phyloP scores from a whole-genome alignment of 2,113 vertebrate species.

The Seriola dumerili region DNA sequence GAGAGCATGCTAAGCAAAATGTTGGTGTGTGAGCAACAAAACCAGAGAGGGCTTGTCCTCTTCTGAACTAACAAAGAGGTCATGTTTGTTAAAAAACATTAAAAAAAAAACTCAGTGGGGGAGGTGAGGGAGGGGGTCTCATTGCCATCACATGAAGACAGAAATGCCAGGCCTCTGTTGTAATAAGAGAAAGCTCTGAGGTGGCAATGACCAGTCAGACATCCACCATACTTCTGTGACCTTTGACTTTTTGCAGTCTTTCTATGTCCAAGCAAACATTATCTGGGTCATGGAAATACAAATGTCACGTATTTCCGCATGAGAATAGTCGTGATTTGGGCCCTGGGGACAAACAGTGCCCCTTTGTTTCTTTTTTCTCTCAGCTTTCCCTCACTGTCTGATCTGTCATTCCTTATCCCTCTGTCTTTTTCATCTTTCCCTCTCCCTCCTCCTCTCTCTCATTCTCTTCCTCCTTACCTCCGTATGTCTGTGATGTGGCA shows the following conservation, averaged over 20 bases:
- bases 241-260: slow-evolving; percentile 59
- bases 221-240: slow-evolving; percentile 35
- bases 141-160: slow-evolving; percentile 28
- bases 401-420: neutral
- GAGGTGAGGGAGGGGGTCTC: neutral
- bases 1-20: slow-evolving; percentile 32
- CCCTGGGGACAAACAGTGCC: slow-evolving; percentile 25
- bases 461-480: neutral
- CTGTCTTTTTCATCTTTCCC: neutral
- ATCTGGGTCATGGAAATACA: slow-evolving; percentile 59
- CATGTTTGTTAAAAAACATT: no score
- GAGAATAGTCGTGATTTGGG: slow-evolving; percentile 56
- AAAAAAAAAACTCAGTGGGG: neutral
- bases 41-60: slow-evolving; percentile 11
- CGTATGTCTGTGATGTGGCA: slow-evolving; percentile 23
- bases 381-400: neutral
- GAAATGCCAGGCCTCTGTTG: slow-evolving; percentile 61
- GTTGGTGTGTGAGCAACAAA: slow-evolving; percentile 36
- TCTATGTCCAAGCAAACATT: slow-evolving; percentile 56
- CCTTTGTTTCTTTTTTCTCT: neutral
- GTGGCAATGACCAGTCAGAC: slow-evolving; percentile 41
- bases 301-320: slow-evolving; percentile 64
- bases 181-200: slow-evolving; percentile 47
- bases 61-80: slow-evolving; percentile 48
- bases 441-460: neutral